phyloP scores from a whole-genome alignment of 2,888 invertebrate species.

The Platycheirus albimanus region DNA sequence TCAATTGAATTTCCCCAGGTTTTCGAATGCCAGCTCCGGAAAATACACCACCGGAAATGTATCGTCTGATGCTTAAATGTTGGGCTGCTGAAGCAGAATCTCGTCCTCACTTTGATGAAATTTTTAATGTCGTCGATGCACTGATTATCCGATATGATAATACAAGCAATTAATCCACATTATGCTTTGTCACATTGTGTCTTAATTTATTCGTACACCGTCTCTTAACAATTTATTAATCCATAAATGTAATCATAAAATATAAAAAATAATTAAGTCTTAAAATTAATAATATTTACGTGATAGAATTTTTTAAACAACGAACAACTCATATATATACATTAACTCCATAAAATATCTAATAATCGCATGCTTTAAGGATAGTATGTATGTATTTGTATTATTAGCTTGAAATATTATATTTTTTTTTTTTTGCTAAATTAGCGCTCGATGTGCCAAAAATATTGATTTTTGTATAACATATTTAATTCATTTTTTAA shows the following conservation, averaged over 20 bases:
- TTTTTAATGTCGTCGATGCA: conserved; percentile 90
- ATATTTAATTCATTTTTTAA: neutral
- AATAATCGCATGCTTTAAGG: neutral
- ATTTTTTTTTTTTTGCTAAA: conserved; percentile 15
- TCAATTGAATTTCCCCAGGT: conserved; percentile 86
- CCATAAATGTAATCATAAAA: conserved; percentile 5
- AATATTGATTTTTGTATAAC: conserved; percentile 17
- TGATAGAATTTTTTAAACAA: conserved; percentile 56
- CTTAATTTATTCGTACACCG: conserved; percentile 65
- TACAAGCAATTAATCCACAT: conserved; percentile 72
- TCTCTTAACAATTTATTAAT: conserved; percentile 23
- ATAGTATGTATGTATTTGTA: conserved; percentile 23
- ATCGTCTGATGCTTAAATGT: conserved; percentile 94
- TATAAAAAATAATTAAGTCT: conserved; percentile 13
- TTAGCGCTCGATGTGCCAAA: conserved; percentile 69
- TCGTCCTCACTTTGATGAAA: conserved; percentile 95
- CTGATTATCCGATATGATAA: conserved; percentile 82
- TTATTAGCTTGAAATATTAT: conserved; percentile 43
- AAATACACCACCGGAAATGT: conserved; percentile 93
- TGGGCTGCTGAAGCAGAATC: conserved; percentile 97
- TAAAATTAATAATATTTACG: conserved; percentile 26
- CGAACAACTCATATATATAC: conserved; percentile 51
- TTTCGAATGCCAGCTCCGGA: conserved; percentile 97
- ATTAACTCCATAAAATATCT: too few relatives aligned
- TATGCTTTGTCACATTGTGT: conserved; percentile 55